Base-by-base conservation (phyloP, 2,113 vertebrate genomes). In the Poecilia latipinna region DNA sequence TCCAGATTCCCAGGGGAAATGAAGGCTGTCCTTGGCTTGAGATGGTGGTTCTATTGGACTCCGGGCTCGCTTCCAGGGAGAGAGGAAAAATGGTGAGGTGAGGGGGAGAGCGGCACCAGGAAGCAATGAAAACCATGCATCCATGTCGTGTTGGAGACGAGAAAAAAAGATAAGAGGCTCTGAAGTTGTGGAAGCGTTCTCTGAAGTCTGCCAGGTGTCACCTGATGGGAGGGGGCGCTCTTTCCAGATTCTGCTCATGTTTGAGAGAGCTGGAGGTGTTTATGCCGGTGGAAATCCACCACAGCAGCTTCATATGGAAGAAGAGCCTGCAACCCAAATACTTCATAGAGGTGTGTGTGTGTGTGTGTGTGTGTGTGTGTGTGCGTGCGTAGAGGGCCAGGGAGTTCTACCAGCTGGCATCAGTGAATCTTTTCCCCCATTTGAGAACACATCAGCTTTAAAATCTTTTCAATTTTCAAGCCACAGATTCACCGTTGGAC, bases 61-160 rank as follows among this genome's bases (percentile, higher is more conserved):
- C 77, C 87, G 89, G 90, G 87, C 90, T 91, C 77, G 73, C 75
- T 88, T 92, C 90, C 91, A 92, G 82, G 60, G 33, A 3, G 65
- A 79, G 12, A 60, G 67, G 35, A 71, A 71, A 37, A 78, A 37
- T 37, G 51, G 74, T 65, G 65, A 68, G 15, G 65, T 65, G 63
- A 37, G 62, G 35, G 44, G 79, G 60, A 54, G 61, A 26, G 19
- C 26, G 61, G 78, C 78, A 54, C 35, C 22, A 78, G 39, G 71
- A 79, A 68, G 84, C 90, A 91, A 93, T 94, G 87, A 92, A 90
- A 92, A 87, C 79, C 82, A 92, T 92, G 85, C 75, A 91, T 93
- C 86, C 74, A 79, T 91, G 79, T 89, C 81, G 72, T 86, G 75
- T 87, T 78, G 87, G 31, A 67, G 83, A 86, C 67, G 19, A n/a